Evolutionary conservation across 2,113 vertebrate species (phyloP).

Genomic region (Gymnorhina tibicen): DNA sequence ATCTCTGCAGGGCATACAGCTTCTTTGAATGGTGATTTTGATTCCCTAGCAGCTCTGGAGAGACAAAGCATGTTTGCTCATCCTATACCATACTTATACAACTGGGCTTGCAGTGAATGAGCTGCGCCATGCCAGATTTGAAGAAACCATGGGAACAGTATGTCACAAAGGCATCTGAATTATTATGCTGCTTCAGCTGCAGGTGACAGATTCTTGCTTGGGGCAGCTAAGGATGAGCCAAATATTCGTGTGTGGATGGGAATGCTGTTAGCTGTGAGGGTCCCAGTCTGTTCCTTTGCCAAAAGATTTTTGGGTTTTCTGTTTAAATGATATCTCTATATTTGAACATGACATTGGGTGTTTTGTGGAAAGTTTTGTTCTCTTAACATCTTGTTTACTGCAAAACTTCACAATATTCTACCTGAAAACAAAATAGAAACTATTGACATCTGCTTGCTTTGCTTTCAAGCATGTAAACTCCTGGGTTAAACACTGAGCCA

Average conservation of each 20-base stretch:
- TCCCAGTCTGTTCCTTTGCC: background rate
- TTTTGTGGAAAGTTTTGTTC: background rate
- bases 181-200: background rate
- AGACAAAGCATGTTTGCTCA: background rate
- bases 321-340: background rate
- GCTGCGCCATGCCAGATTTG: background rate
- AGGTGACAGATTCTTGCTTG: background rate
- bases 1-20: background rate
- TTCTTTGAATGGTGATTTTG: background rate
- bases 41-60: rapidly evolving
- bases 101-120: rapidly evolving
- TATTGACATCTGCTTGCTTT: background rate
- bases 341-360: rapidly evolving
- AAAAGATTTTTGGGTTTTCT: background rate
- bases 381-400: background rate
- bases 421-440: background rate
- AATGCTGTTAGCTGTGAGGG: rapidly evolving
- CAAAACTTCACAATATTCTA: background rate
- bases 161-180: background rate
- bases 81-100: rapidly evolving
- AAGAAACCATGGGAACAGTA: background rate
- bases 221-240: background rate
- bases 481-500: background rate
- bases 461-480: background rate
- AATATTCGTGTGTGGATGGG: rapidly evolving